Conservation (phyloP, 2,797 vertebrate genomes). For the Enteromius thamalakanensis region DNA sequence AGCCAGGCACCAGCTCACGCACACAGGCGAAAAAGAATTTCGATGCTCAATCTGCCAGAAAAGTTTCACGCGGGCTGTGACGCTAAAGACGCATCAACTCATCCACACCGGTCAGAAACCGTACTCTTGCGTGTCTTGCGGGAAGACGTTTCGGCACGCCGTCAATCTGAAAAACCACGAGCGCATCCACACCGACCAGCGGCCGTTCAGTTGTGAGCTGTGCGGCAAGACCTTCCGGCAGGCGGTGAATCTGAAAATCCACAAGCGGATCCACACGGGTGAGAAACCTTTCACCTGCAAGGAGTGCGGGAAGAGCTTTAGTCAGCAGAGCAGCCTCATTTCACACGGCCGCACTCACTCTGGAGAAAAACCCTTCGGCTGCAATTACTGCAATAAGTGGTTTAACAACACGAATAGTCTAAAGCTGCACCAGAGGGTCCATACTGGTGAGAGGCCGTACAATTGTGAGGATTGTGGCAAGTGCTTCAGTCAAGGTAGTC, state of each 20-base stretch:
- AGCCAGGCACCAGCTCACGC: constrained; percentile 71
- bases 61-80: constrained; percentile 76
- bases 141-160: constrained; percentile 74
- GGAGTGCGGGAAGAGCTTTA: constrained; percentile 77
- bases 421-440: constrained; percentile 76
- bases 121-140: constrained; percentile 72
- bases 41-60: constrained; percentile 72
- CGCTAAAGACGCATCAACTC: constrained; percentile 74
- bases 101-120: constrained; percentile 79
- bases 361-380: constrained; percentile 69
- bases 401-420: constrained; percentile 81
- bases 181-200: constrained; percentile 74
- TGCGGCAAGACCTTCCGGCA: constrained; percentile 78
- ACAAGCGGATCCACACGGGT: constrained; percentile 77
- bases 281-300: constrained; percentile 77
- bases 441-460: constrained; percentile 80
- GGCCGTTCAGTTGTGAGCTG: constrained; percentile 73
- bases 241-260: constrained; percentile 78
- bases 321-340: constrained; percentile 79
- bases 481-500: constrained; percentile 76
- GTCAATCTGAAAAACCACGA: constrained; percentile 78
- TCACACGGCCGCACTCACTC: constrained; percentile 78
- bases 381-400: constrained; percentile 72
- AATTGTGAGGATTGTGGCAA: constrained; percentile 73
- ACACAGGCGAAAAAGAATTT: constrained; percentile 71